A percentile compares a stretch with the other conserved stretches of the same genome.
Conservation (phyloP, 2,888 invertebrate genomes). For the Leucania comma region DNA sequence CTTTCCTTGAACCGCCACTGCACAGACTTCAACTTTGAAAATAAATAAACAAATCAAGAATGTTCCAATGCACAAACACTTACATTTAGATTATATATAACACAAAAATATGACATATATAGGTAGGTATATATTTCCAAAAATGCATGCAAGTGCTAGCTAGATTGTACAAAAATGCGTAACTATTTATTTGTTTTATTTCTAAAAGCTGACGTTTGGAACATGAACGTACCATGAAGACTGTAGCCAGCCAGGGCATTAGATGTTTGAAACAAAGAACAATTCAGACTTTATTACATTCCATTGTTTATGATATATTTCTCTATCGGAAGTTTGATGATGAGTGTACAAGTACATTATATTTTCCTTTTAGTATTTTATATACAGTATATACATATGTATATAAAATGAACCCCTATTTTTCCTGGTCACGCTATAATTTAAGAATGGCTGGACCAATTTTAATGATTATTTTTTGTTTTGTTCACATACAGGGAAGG, state of each 20-base stretch:
- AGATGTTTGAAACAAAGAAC: constrained; percentile 56
- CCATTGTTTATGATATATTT: constrained; percentile 9
- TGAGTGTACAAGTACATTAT: neutral
- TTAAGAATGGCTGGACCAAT: too few species aligned
- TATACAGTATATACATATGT: too few species aligned
- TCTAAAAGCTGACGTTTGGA: constrained; percentile 56
- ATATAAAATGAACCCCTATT: too few species aligned
- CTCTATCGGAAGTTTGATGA: neutral
- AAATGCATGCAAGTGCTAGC: constrained; percentile 61
- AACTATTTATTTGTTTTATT: constrained; percentile 41
- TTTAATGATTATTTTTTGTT: too few species aligned
- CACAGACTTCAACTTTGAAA: neutral
- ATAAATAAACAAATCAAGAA: neutral
- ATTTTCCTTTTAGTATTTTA: neutral
- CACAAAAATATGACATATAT: constrained; percentile 18
- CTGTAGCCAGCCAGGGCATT: constrained; percentile 57
- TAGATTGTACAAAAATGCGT: constrained; percentile 42
- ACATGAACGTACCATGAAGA: constrained; percentile 51
- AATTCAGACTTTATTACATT: constrained; percentile 41
- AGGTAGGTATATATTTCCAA: constrained; percentile 22
- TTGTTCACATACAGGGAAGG: too few species aligned
- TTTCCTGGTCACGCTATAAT: too few species aligned
- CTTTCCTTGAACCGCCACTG: constrained; percentile 8
- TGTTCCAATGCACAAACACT: constrained; percentile 17
- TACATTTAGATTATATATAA: constrained; percentile 5